phyloP scores from a whole-genome alignment of 2,888 invertebrate genomes.

The Aricia artaxerxes region DNA sequence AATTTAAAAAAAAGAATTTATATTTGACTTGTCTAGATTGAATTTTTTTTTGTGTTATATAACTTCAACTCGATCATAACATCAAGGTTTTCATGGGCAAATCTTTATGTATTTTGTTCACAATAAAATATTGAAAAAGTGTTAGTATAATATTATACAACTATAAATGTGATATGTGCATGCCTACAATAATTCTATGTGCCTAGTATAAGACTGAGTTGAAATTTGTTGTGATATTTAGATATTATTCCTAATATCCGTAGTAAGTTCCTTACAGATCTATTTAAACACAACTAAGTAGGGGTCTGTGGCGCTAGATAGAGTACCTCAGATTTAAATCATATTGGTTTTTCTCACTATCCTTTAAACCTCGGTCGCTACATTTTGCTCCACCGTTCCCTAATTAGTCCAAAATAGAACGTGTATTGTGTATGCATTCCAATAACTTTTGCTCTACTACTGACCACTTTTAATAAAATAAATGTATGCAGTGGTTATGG shows the following conservation, averaged over 20 bases:
- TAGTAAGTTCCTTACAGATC: not conserved
- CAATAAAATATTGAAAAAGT: too few species aligned
- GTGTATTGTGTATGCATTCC: too few species aligned
- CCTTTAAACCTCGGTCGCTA: too few species aligned
- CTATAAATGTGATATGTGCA: not conserved
- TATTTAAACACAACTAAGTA: not conserved
- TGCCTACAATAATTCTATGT: not conserved
- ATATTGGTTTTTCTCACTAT: not conserved
- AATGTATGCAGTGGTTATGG: not conserved
- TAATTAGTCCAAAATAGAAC: too few species aligned
- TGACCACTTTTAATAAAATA: not conserved
- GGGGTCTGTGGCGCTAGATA: not conserved
- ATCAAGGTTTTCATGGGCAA: too few species aligned
- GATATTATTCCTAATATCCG: not conserved
- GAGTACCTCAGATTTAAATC: not conserved
- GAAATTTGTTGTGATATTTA: not conserved
- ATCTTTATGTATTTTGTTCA: too few species aligned
- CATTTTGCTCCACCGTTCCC: too few species aligned
- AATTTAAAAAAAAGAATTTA: too few species aligned
- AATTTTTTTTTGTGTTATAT: not conserved
- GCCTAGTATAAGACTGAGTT: slow-evolving; percentile 12
- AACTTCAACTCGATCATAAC: too few species aligned
- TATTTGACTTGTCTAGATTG: too few species aligned
- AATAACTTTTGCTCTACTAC: too few species aligned
- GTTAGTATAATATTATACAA: too few species aligned